Conservation (phyloP, 2,797 vertebrate genomes). For the Tragopan temminckii region DNA sequence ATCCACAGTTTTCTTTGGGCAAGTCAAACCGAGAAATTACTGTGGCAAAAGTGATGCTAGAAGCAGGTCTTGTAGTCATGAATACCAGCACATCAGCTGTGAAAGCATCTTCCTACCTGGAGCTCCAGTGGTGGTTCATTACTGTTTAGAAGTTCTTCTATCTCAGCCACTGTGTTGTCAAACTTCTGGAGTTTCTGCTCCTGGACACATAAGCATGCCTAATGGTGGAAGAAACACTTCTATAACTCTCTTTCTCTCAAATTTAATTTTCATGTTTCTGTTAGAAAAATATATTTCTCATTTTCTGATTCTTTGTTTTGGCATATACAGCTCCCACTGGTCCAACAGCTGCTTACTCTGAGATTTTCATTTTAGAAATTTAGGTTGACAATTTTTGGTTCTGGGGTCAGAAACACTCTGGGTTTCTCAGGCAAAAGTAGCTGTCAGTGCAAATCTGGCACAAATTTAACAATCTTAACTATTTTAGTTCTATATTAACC, state of each 20-base stretch:
- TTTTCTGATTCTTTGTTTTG: neutral
- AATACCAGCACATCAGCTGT: rapidly evolving
- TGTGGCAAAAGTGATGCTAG: neutral
- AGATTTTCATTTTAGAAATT: neutral
- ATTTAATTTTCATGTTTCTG: neutral
- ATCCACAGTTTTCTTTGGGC: neutral
- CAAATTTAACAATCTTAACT: neutral
- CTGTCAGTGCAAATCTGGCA: neutral
- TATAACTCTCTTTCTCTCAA: neutral
- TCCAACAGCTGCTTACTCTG: neutral
- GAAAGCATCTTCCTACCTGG: constrained; percentile 83
- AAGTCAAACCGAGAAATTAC: neutral
- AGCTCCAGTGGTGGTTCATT: constrained; percentile 92
- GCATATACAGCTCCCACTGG: neutral
- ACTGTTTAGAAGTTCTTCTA: constrained; percentile 90
- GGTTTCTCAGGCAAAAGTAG: neutral
- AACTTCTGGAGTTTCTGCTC: constrained; percentile 89
- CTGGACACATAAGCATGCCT: constrained; percentile 88
- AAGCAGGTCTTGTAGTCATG: neutral
- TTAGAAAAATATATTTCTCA: neutral
- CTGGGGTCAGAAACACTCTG: neutral
- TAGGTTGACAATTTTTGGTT: neutral
- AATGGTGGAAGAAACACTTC: neutral
- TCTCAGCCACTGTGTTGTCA: constrained; percentile 87
- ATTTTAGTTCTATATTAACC: neutral